Base-by-base conservation (phyloP, 2,113 vertebrate genomes). In the Nyctibius bracteatus region DNA sequence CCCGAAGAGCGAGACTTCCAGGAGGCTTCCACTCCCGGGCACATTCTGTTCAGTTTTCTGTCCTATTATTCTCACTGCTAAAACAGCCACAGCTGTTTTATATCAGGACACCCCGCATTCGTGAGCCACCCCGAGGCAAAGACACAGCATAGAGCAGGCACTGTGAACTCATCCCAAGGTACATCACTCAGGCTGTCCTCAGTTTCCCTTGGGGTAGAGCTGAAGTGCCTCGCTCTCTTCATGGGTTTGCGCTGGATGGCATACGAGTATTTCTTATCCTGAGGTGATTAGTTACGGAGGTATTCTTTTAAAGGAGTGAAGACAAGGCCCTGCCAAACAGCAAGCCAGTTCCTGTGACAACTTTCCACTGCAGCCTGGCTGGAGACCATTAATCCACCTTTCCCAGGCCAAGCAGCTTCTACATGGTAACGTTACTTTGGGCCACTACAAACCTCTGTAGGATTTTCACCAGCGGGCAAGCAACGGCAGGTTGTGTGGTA, bases 311-410 rank as follows among this genome's bases (percentile, higher is more conserved):
- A 44, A 70, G 23, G 25, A 86, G 52, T 1, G 24, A 87, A 92
- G 94, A 91, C 47, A 77, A 91, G 90, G 57, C 72, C 44, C 52
- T 86, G 86, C 14, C 6, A 67, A 93, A 86, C 80, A 90, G 61
- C 18, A 7, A 94, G 78, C 57, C 83, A 91, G 94, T 95, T 94
- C 92, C 86, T 92, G 89, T 94, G 92, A 96, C 92, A 94, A 96
- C 86, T 96, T 94, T 95, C 91, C 92, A 79, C 95, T 78, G 86
- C 80, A 90, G 91, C 77, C 61, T 94, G 90, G 80, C 77, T 92
- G 83, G n/a, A 86, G 61, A 92, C 43, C 47, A 61, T 70, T 67
- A 93, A 94, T 54, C 7, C 73, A 92, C 73, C 61, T 72, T 96
- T 59, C 41, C 43, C 61, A 49, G 73, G 70, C 83, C 91, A 79